Conservation (phyloP, 2,113 vertebrate genomes). For the Macrotus californicus region DNA sequence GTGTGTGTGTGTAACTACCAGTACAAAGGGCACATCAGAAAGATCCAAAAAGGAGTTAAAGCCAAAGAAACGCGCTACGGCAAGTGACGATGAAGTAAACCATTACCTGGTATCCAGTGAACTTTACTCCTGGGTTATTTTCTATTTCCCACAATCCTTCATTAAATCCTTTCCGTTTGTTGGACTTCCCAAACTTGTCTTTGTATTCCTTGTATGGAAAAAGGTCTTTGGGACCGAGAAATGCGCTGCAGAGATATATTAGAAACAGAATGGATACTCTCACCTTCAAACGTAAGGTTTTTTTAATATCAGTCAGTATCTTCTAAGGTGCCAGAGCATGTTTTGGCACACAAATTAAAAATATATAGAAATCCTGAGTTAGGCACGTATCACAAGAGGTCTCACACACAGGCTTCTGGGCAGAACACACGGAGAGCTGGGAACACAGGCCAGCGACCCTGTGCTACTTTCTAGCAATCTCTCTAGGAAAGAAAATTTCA, state of each 20-base stretch:
- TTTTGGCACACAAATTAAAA: constrained; percentile 15
- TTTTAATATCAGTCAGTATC: background rate
- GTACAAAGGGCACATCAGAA: background rate
- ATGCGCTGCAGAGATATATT: constrained; percentile 83
- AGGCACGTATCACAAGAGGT: background rate
- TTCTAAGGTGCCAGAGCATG: background rate
- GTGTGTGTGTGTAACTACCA: background rate
- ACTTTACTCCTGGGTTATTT: constrained; percentile 98
- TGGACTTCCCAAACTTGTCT: constrained; percentile 98
- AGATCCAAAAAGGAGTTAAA: background rate
- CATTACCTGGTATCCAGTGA: constrained; percentile 95
- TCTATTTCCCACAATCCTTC: constrained; percentile 99
- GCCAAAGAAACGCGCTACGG: background rate
- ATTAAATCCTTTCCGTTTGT: constrained; percentile 99
- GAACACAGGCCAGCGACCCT: background rate
- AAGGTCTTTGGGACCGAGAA: constrained; percentile 96
- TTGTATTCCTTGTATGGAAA: constrained; percentile 98
- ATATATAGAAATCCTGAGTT: background rate
- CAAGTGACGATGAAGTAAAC: constrained; percentile 55
- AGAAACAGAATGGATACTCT: constrained; percentile 29
- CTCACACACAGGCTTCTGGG: background rate
- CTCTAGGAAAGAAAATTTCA: background rate
- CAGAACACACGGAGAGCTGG: background rate
- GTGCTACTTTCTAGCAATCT: background rate
- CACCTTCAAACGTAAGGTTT: constrained; percentile 21